Base-by-base conservation (phyloP, 2,797 vertebrate species). In the Acropternis orthonyx region DNA sequence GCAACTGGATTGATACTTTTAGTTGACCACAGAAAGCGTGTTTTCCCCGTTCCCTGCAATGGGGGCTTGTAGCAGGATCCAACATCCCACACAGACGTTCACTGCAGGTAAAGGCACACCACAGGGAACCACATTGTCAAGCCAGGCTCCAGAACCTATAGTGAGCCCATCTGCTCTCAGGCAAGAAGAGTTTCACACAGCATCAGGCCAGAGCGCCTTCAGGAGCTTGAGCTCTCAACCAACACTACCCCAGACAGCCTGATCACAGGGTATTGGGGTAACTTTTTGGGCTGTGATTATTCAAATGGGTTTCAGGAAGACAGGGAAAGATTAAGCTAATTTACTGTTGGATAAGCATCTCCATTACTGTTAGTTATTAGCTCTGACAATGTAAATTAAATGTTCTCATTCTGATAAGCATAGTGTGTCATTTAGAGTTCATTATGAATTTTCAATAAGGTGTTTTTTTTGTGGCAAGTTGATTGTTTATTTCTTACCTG, bases 381-480 rank as follows among this genome's bases (percentile, higher is more conserved):
- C 8, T 61, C 49, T 36, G 49, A 26, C 69, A 63, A 14, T 19
- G 21, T 51, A 78, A 91, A 91, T 85, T 54, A 72, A 88, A 79
- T 3, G 0, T 48, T 91, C 55, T 59, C 28, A 36, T 89, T 91
- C 81, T 74, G 10, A 51, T 74, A 69, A 58, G 30, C 79, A 48
- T 26, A 66, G 34, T 3, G 36, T 36, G 71, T 39, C 68, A 83
- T 28, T 75, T 75, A 30, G 27, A 77, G 93, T 67, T 88, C 52
- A 66, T 89, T 72, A 49, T 66, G 20, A 78, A 79, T 94, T 86
- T 83, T 88, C 89, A 65, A 80, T 72, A 46, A 75, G 28, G 10
- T 81, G 72, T 62, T 82, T 91, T 59, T 59, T 84, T 94, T 68
- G 34, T 63, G 48, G 39, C 2, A 52, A 85, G 44, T 28, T 72